phyloP scores from a whole-genome alignment of 2,113 vertebrate genomes.

The Vimba vimba region DNA sequence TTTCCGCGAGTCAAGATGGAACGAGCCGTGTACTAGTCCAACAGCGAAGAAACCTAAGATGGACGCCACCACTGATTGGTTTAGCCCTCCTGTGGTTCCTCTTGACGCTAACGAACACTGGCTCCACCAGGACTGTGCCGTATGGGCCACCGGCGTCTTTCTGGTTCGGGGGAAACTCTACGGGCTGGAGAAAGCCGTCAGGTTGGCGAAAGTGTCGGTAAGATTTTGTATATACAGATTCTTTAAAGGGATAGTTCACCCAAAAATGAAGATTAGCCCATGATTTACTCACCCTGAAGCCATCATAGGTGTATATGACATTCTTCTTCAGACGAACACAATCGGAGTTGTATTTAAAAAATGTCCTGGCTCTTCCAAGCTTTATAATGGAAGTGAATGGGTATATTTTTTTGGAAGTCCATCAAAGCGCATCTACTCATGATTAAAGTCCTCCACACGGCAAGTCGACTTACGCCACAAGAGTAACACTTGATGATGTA shows the following conservation, averaged over 20 bases:
- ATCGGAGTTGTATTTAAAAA: no score
- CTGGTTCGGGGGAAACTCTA: conserved; percentile 79
- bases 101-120: conserved; percentile 76
- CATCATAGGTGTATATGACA: no score
- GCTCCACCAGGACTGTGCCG: conserved; percentile 80
- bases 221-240: conserved; percentile 27
- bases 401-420: no score
- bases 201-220: conserved; percentile 76
- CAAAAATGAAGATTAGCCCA: no score
- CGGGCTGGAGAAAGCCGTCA: conserved; percentile 78
- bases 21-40: conserved; percentile 56
- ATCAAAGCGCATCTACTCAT: no score
- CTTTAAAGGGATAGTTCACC: not conserved
- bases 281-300: no score
- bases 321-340: no score
- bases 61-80: conserved; percentile 71
- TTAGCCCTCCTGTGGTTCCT: conserved; percentile 74
- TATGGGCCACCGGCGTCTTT: conserved; percentile 80
- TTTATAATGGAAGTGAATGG: no score
- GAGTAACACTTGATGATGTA: no score
- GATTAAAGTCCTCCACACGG: no score
- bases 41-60: conserved; percentile 64
- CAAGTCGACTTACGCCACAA: no score
- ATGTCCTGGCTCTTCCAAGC: no score
- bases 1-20: conserved; percentile 49